Conservation (phyloP, 2,797 vertebrate genomes). For the Chrysocyon brachyurus region DNA sequence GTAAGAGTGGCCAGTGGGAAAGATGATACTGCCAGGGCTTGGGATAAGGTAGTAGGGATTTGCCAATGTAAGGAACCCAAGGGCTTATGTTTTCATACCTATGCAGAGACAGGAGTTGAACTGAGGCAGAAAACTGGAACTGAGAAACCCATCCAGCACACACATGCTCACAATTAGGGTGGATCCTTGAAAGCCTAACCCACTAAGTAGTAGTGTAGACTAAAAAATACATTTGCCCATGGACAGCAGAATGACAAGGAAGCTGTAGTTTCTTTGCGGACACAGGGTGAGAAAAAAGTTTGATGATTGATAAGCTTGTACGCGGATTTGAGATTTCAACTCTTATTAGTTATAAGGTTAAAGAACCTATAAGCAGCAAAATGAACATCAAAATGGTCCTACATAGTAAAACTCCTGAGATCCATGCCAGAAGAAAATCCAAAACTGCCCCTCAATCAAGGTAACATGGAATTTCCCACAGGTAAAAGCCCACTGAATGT, state of each 20-base stretch:
- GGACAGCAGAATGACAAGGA: not conserved
- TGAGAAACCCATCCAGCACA: not conserved
- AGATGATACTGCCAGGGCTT: not conserved
- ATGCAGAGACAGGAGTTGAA: not conserved
- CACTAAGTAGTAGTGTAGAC: not conserved
- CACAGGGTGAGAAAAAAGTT: not conserved
- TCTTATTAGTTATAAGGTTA: not conserved
- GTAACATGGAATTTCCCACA: not conserved
- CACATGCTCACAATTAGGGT: not conserved
- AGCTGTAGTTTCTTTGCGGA: not conserved
- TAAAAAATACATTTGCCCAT: not conserved
- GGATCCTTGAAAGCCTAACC: not conserved
- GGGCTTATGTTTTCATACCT: not conserved
- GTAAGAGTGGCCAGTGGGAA: not conserved
- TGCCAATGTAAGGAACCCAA: not conserved
- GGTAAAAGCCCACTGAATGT: not conserved
- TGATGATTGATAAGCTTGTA: not conserved
- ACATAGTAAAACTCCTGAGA: not conserved
- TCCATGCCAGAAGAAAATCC: not conserved
- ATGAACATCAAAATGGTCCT: not conserved
- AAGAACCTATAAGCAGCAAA: not conserved
- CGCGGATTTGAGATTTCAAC: slow-evolving; percentile 47
- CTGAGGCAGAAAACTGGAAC: not conserved
- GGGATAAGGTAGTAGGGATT: not conserved
- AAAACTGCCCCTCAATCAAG: not conserved